A percentile compares a stretch with the other conserved stretches of the same genome.
Conservation (phyloP, 2,113 vertebrate species). For the Campylomormyrus numenius region DNA sequence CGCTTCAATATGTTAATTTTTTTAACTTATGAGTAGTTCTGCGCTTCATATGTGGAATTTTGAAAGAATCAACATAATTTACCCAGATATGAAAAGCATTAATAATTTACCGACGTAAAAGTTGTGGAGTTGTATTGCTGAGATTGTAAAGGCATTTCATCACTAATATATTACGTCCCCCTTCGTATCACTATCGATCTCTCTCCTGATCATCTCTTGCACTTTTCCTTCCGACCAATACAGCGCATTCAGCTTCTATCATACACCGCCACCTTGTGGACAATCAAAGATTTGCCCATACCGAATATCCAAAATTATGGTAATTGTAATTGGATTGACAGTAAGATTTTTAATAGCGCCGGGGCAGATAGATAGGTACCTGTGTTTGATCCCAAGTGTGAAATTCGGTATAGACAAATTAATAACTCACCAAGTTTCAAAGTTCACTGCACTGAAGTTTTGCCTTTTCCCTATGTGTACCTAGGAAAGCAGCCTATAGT, state of each 20-base stretch:
- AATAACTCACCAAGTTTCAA: not conserved
- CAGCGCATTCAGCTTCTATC: not conserved
- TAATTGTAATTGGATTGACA: not conserved
- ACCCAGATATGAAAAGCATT: not conserved
- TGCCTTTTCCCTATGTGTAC: not conserved
- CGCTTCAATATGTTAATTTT: not conserved
- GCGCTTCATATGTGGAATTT: not conserved
- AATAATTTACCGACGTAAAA: not conserved
- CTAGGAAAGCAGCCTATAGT: not conserved
- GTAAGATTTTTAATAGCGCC: not conserved
- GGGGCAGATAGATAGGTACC: not conserved
- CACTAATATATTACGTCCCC: not conserved
- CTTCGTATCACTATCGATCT: not conserved
- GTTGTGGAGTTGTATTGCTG: not conserved
- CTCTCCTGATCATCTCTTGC: not conserved
- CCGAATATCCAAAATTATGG: not conserved
- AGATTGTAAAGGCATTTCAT: not conserved
- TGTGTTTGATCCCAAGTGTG: not conserved
- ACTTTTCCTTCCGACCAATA: not conserved
- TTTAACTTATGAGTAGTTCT: not conserved
- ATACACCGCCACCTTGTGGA: constrained; percentile 13
- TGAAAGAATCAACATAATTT: not conserved
- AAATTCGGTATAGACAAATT: not conserved
- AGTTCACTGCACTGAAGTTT: not conserved
- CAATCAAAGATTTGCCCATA: not conserved